Evolutionary conservation across 37 sponge, comb jelly and placozoan genomes (phyloP), one percentile per base, ranked within the genome.

Genomic region (Ephydatia muelleri): DNA sequence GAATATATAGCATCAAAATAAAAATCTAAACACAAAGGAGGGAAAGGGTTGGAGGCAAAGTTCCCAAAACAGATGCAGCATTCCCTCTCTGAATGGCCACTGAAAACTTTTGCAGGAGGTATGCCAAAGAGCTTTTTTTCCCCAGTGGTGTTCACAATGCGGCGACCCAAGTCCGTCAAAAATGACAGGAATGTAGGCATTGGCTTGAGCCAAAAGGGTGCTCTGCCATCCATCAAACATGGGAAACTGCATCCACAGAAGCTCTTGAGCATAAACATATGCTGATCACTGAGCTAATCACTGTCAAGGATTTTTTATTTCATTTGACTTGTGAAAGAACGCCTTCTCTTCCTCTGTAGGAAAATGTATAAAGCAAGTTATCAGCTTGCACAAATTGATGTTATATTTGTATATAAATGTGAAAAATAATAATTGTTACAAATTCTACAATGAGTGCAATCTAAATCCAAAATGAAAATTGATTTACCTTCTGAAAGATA

Each of bases 191-290:
- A 57, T 57, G 57, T 19, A 57, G 57, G 57, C 57, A 57, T 57
- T 57, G 57, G 19, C 57, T 57, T 57, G 57, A 57, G 57, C 57
- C 57, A 57, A 57, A 57, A 57, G 57, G 57, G 57, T 57, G 57
- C 57, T 57, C 57, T 57, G 57, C 57, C 57, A 57, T 57, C 57
- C 57, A 57, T 57, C 57, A 57, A 57, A 57, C 57, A 57, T 57
- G 57, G 57, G 57, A 57, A 57, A 57, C 57, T 57, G 57, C 57
- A 57, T 57, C 57, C 57, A 1, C 57, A 57, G 57, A 57, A 57
- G 57, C 57, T 57, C 57, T 57, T 57, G 57, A 57, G 57, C 57
- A 57, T 57, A 57, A 57, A 57, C 57, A 57, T 57, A 57, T 57
- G 57, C 57, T 57, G 57, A 57, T 14, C 57, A 57, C 57, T 57